phyloP scores from a whole-genome alignment of 2,888 invertebrate genomes.

The Watsonalla binaria region DNA sequence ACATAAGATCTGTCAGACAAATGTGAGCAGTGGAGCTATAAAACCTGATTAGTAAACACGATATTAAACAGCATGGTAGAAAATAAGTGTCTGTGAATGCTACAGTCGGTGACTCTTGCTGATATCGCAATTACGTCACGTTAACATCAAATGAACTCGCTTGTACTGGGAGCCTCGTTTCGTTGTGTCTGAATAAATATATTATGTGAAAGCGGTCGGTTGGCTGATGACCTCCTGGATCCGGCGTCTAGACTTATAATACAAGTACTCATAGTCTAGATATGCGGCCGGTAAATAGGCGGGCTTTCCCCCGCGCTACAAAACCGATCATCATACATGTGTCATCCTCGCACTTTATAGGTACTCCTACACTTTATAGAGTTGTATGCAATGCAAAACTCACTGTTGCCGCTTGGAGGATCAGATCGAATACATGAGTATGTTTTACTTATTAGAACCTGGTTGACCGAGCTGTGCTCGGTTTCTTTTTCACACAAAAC shows the following conservation, averaged over 20 bases:
- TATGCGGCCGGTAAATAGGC: constrained; percentile 56
- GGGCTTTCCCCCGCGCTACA: constrained; percentile 51
- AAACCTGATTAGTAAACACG: neutral
- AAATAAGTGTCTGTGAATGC: constrained; percentile 21
- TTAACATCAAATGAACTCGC: constrained; percentile 29
- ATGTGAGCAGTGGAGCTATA: neutral
- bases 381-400: too few species aligned
- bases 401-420: too few species aligned
- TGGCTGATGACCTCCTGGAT: constrained; percentile 68
- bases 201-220: constrained; percentile 60
- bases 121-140: constrained; percentile 56
- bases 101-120: constrained; percentile 34
- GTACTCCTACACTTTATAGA: too few species aligned
- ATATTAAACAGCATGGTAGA: neutral
- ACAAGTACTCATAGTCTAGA: constrained; percentile 62
- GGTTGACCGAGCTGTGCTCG: too few species aligned
- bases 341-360: constrained; percentile 21
- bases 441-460: too few species aligned
- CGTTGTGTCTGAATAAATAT: constrained; percentile 40
- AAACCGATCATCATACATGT: constrained; percentile 30
- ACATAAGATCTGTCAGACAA: neutral
- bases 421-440: too few species aligned
- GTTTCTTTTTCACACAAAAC: too few species aligned
- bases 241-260: constrained; percentile 62
- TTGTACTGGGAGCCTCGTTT: constrained; percentile 43